Evolutionary conservation across 2,113 vertebrate species (phyloP), one percentile per base, ranked within the genome.

Genomic region (Ictidomys tridecemlineatus): DNA sequence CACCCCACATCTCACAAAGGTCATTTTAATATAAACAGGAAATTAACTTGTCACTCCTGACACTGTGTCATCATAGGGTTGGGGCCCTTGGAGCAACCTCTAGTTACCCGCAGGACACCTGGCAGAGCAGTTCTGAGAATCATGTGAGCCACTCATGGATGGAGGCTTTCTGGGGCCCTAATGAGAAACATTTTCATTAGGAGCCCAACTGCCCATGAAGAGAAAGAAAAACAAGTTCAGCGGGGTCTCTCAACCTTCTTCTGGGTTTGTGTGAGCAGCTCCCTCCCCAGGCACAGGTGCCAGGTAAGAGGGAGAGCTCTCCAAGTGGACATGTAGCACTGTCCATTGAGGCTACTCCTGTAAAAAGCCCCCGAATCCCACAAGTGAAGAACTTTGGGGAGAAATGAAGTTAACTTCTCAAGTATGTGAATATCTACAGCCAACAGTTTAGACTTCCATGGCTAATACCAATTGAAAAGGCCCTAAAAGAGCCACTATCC

Each of bases 161-260:
- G 30, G 58, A 94, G 96, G 94, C 72, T 92, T 56, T 56, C 80
- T 78, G 76, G 86, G 95, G 92, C 39, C 42, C 74, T 63, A 78
- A 94, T 3, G 70, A 76, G 84, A 96, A 93, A n/a, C 24, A 42
- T 48, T 77, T 94, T 95, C 94, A 94, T 95, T 77, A 93, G 82
- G 26, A 73, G 95, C 92, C 94, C 91, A 94, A 87, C 4, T 39
- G 74, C 80, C 91, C 53, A 6, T 14, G 94, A 78, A 93, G 94
- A 69, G 84, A 53, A 94, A 84, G n/a, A 74, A 3, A 72, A 93
- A 92, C 63, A 93, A 91, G 85, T 32, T 11, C 30, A 26, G 45
- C 11, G 12, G 18, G 79, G 72, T 51, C 80, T 89, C 80, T 83
- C 32, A 24, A 24, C 76, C 96, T 70, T 76, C 63, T 32, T 53